These are phyloP conservation scores for Thunnus albacares DNA, from an alignment of 2,797 vertebrate species.

Conservation along the genomic window DNA sequence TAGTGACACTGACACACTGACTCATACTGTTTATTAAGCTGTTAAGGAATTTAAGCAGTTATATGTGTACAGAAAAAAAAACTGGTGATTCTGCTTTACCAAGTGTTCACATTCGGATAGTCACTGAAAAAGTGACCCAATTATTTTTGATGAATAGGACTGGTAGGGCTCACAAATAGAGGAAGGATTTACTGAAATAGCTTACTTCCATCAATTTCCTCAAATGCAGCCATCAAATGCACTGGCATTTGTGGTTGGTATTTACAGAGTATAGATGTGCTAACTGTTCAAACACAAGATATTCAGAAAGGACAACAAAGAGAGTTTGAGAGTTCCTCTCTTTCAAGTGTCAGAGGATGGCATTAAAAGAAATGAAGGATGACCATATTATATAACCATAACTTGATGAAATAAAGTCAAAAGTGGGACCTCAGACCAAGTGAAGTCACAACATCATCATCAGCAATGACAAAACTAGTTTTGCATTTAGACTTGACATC, in stretches of 20 bases:
- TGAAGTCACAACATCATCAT: background rate
- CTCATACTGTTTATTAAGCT: constrained; percentile 47
- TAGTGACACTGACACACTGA: constrained; percentile 38
- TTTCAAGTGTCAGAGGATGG: constrained; percentile 29
- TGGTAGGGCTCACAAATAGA: constrained; percentile 19
- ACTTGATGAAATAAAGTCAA: constrained; percentile 15
- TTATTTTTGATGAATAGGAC: constrained; percentile 47
- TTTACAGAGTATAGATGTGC: constrained; percentile 7
- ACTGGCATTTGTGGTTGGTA: constrained; percentile 35
- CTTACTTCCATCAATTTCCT: constrained; percentile 29
- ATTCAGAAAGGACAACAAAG: constrained; percentile 18
- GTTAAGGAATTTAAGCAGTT: constrained; percentile 35
- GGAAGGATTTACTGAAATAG: constrained; percentile 43
- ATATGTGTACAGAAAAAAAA: background rate
- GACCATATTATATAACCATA: constrained; percentile 2
- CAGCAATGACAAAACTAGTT: background rate
- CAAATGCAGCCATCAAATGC: constrained; percentile 29
- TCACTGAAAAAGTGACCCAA: constrained; percentile 27
- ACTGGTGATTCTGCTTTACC: background rate
- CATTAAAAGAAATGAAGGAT: constrained; percentile 25
- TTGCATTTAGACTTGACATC: background rate
- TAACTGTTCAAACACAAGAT: constrained; percentile 19
- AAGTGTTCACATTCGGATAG: constrained; percentile 15
- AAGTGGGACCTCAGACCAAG: background rate
- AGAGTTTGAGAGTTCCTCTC: constrained; percentile 13